Conservation (phyloP, 1,140 invertebrate species). For the Coptotermes formosanus region DNA sequence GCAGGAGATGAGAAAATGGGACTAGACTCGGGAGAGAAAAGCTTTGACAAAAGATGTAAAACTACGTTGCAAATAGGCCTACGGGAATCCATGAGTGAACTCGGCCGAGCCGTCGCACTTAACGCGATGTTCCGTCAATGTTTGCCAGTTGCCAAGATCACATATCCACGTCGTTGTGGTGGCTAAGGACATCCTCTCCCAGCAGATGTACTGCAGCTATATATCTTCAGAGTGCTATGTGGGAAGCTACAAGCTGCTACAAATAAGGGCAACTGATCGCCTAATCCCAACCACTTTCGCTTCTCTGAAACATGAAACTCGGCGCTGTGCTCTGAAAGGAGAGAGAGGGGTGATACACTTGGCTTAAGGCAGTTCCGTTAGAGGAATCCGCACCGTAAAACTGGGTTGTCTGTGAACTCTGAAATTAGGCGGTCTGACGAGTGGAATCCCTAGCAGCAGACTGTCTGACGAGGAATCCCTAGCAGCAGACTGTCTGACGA, state of each 20-base stretch:
- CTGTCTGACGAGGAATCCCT: no score
- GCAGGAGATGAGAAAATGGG: background rate
- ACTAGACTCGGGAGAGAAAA: background rate
- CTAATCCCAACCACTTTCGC: no score
- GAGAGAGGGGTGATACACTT: no score
- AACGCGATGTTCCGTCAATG: background rate
- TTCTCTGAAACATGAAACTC: no score
- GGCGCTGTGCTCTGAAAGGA: no score
- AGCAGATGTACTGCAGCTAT: background rate
- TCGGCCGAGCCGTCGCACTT: background rate
- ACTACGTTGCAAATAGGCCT: background rate
- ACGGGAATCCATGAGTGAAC: background rate
- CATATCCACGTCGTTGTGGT: background rate
- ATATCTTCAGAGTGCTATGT: background rate
- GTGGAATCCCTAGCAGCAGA: no score
- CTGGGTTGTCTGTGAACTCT: no score
- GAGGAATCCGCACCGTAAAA: no score
- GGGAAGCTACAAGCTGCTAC: background rate
- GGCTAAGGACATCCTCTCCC: background rate
- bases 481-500: no score
- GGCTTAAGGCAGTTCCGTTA: no score
- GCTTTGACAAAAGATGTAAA: background rate
- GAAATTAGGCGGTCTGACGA: no score
- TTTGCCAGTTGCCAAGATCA: background rate
- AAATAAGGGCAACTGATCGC: background rate